phyloP scores from a whole-genome alignment of 2,113 vertebrate species.

The Argyrosomus japonicus region DNA sequence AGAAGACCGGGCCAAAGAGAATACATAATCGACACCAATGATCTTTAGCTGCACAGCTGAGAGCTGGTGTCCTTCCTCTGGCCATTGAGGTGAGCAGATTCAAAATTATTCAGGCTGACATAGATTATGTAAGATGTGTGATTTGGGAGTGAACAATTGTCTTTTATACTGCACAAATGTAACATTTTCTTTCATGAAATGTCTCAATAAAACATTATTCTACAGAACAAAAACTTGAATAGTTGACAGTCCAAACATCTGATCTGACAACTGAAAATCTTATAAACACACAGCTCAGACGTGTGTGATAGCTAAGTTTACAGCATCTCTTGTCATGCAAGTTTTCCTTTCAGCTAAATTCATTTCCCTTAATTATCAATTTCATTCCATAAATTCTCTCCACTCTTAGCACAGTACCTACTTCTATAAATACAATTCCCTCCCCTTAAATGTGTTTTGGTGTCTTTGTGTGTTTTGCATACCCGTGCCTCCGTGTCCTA shows the following conservation, averaged over 20 bases:
- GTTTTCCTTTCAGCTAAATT: background rate
- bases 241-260: no score
- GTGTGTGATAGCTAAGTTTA: background rate
- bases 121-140: background rate
- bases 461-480: constrained; percentile 2
- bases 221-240: no score
- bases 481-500: background rate
- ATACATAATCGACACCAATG: background rate
- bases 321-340: background rate
- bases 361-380: background rate
- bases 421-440: background rate
- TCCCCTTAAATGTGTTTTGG: background rate
- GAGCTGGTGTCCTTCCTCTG: background rate
- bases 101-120: background rate
- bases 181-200: background rate
- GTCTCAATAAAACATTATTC: background rate
- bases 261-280: no score
- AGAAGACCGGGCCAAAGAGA: background rate
- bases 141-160: background rate
- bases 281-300: background rate
- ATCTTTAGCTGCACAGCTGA: background rate
- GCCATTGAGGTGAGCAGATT: background rate
- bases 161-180: background rate
- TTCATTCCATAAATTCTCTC: no score
- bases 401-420: background rate